Base-by-base conservation (phyloP, 2,113 vertebrate species). In the Melanostigma gelatinosum region DNA sequence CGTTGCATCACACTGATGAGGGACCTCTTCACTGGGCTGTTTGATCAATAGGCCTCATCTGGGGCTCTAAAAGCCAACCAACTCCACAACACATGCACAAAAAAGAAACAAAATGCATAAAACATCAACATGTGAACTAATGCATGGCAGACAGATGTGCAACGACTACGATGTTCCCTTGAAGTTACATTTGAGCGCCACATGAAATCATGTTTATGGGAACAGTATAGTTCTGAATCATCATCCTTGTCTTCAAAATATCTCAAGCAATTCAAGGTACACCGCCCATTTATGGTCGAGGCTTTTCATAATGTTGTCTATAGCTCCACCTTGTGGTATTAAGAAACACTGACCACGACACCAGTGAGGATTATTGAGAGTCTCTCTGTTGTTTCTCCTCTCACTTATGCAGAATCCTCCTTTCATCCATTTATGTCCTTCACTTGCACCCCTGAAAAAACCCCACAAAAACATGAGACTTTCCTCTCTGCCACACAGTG, bases 291-390 rank as follows among this genome's bases (percentile, higher is more conserved):
- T 32, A 40, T 18, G 61, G 13, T 1, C 6, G 3, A 66, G 29
- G 18, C 8, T 6, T 42, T 55, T n/a, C n/a, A 83, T 63, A 18
- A 16, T 50, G 55, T 32, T 85, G 88, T 52, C 62, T 83, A 46
- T 22, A 83, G 85, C 79, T 3, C 90, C 91, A 87, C 72, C 93
- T 54, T 70, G 88, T 92, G 91, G 88, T 36, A 3, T 10, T 18
- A 38, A 4, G 8, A 61, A 8, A 61, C 10, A 69, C 3, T 50
- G 10, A 40, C 63, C 4, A 16, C 20, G 2, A 18, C 27, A 12
- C 4, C 0, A 20, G 16, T 68, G 36, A 34, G 13, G 11, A 54
- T 32, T 4, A 44, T 4, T 4, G 29, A 54, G 10, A 16, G 32
- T 36, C 20, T n/a, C 36, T 38, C 36, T 71, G 10, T 27, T 24